A percentile compares a stretch with the other conserved stretches of the same genome.
These are phyloP conservation scores for Cataglyphis albicans DNA, from an alignment of 2,888 invertebrate species.

Conservation along the genomic window DNA sequence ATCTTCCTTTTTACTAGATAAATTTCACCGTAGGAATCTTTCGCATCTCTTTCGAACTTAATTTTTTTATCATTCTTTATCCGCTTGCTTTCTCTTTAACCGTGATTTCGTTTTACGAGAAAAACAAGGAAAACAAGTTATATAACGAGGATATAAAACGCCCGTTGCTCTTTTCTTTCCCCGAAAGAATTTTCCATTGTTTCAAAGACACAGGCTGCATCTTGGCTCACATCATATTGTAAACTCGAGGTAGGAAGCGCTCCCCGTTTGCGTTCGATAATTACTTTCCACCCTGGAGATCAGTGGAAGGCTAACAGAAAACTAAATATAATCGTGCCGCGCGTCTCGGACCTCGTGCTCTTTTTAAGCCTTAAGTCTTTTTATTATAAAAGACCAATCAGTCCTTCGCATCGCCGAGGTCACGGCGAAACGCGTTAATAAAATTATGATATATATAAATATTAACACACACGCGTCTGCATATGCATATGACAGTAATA, in stretches of 20 bases:
- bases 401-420: background rate
- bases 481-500: conserved; percentile 9
- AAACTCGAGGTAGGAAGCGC: conserved; percentile 18
- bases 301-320: conserved; percentile 65
- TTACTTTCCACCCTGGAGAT: conserved; percentile 64
- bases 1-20: conserved; percentile 3
- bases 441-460: conserved; percentile 16
- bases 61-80: conserved; percentile 18
- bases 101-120: conserved; percentile 14
- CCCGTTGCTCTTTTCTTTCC: background rate
- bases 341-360: conserved; percentile 58
- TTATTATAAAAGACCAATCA: conserved; percentile 49
- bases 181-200: conserved; percentile 30
- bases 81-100: conserved; percentile 12
- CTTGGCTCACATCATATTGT: conserved; percentile 39
- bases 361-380: conserved; percentile 31
- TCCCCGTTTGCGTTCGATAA: conserved; percentile 63
- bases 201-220: conserved; percentile 29
- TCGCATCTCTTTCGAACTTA: conserved; percentile 21
- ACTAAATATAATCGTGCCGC: conserved; percentile 52
- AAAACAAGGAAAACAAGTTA: conserved; percentile 42
- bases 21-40: conserved; percentile 33
- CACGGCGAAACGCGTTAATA: background rate
- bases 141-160: conserved; percentile 20
- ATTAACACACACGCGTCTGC: background rate